Percentiles rank a stretch among this genome's conserved stretches.
Evolutionary conservation across 2,888 invertebrate species (phyloP).

Genomic region (Polymixis flavicincta): DNA sequence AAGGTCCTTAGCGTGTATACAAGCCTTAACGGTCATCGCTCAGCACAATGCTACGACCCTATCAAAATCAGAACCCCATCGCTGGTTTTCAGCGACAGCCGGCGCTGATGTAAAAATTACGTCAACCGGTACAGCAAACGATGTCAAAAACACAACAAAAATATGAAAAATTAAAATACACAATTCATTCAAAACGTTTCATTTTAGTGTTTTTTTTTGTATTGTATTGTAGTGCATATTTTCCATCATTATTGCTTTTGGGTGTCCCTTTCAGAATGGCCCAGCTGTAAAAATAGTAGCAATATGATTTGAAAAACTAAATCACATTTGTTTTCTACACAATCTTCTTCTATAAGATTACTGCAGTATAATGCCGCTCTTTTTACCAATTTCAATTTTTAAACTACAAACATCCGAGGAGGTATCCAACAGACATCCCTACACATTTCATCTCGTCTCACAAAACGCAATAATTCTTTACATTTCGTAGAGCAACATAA

Average conservation of each 20-base stretch:
- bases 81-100: too few species aligned
- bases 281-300: background rate
- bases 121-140: too few species aligned
- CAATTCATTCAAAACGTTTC: too few species aligned
- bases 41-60: too few species aligned
- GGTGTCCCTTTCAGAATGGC: too few species aligned
- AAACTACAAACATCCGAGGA: slow-evolving; percentile 2
- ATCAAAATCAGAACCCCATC: too few species aligned
- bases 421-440: slow-evolving; percentile 8
- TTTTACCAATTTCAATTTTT: slow-evolving; percentile 23
- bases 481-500: slow-evolving; percentile 57
- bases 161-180: too few species aligned
- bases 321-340: background rate
- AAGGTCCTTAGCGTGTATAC: too few species aligned
- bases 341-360: background rate
- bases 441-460: slow-evolving; percentile 32
- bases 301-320: background rate
- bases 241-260: background rate
- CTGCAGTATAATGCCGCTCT: background rate
- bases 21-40: too few species aligned
- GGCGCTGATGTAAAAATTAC: too few species aligned
- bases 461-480: slow-evolving; percentile 46
- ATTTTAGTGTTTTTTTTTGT: too few species aligned
- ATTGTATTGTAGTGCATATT: background rate
- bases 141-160: too few species aligned